Base-by-base conservation (phyloP, 2,113 vertebrate genomes). In the Peucedramus taeniatus region DNA sequence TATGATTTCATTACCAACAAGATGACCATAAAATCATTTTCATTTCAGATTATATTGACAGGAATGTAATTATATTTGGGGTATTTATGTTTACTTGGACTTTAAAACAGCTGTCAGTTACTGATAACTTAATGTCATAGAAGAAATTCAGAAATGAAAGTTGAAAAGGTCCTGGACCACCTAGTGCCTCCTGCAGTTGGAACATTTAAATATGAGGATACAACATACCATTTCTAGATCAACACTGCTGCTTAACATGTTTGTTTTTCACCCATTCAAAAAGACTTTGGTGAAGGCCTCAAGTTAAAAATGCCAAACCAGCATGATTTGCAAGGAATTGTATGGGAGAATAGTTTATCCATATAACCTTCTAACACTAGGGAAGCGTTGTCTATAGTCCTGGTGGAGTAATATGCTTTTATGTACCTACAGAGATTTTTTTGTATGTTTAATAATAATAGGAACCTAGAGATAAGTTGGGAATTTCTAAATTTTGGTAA, bases 351-450 rank as follows among this genome's bases (percentile, higher is more conserved):
- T 23, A 27, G 20, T 59, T n/a, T 39, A 61, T 24, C 18, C 10
- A 2, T 23, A 35, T 21, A 66, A 11, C 7, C 12, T 75, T 65
- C 30, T 37, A 74, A 2, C 0, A 3, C 5, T 11, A 6, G 13
- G 22, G 15, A 61, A 3, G n/a, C n/a, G n/a, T n/a, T 33, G 21
- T 42, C 63, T 66, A 10, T 31, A 60, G 7, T n/a, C 17, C 15
- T 82, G 33, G 22, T 56, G 27, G 17, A 56, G 4, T 35, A 82
- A 60, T 31, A 37, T 6, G 4, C 33, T 64, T 94, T 83, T 30
- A 23, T 44, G 10, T 53, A 50, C 15, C 11, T 13, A 39, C 22
- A 13, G 15, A 79, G 5, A 8, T 4, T 9, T 4, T 8, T 26
- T 45, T 18, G 0, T n/a, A 13, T 66, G 6, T 39, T 76, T 66